phyloP scores from a whole-genome alignment of 2,888 invertebrate genomes.

The Aethes cnicana region DNA sequence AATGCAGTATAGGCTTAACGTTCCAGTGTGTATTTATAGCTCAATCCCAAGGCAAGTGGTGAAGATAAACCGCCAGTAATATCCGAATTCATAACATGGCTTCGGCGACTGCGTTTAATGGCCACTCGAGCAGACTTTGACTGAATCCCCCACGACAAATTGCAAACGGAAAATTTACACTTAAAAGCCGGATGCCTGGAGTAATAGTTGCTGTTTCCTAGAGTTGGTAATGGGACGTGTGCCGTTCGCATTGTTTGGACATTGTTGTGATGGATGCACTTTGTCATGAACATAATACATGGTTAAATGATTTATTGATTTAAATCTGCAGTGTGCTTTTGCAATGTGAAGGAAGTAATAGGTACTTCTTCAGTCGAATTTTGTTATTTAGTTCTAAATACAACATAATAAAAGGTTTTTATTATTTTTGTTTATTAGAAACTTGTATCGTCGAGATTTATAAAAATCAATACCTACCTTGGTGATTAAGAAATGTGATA shows the following conservation, averaged over 20 bases:
- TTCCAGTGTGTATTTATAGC: too few species aligned
- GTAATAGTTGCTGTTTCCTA: constrained; percentile 77
- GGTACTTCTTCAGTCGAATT: neutral
- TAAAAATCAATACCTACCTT: too few species aligned
- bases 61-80: constrained; percentile 15
- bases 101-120: constrained; percentile 45
- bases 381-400: too few species aligned
- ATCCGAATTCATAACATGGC: constrained; percentile 41
- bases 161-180: constrained; percentile 79
- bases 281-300: too few species aligned
- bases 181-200: constrained; percentile 76
- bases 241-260: constrained; percentile 53
- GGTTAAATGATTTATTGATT: too few species aligned
- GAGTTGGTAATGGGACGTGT: constrained; percentile 62
- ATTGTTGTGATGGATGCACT: constrained; percentile 25
- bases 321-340: too few species aligned
- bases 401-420: too few species aligned
- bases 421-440: too few species aligned
- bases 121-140: constrained; percentile 48
- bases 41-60: constrained; percentile 5
- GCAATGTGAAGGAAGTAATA: too few species aligned
- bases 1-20: too few species aligned
- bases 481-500: too few species aligned
- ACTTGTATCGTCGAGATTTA: too few species aligned
- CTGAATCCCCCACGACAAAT: constrained; percentile 62